Evolutionary conservation across 1,140 invertebrate species (phyloP).

Genomic region (Hylaeus anthracinus): DNA sequence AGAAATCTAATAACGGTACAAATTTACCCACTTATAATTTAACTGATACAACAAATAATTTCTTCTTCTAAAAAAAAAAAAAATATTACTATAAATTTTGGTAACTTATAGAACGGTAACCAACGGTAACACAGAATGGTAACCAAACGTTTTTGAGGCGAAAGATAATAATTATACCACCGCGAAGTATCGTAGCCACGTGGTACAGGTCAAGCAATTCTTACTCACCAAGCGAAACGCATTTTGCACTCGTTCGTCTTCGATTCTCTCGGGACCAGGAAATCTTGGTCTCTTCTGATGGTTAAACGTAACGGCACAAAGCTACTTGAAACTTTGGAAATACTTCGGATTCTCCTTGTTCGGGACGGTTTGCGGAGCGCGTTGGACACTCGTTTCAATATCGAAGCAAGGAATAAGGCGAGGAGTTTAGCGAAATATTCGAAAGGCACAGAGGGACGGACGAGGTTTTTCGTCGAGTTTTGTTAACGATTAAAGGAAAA

Average conservation of each 20-base stretch:
- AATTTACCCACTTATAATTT: too few relatives aligned
- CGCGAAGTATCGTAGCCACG: conserved; percentile 2
- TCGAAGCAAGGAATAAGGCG: background rate
- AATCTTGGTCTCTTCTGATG: conserved; percentile 4
- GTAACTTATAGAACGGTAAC: too few relatives aligned
- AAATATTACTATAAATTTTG: too few relatives aligned
- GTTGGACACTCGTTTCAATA: conserved; percentile 28
- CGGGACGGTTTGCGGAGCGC: background rate
- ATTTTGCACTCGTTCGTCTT: conserved; percentile 35
- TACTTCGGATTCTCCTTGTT: conserved; percentile 11
- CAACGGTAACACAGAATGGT: too few relatives aligned
- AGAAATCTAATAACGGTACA: too few relatives aligned
- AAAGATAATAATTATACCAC: too few relatives aligned
- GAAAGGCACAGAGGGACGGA: conserved; percentile 60
- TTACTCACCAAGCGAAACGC: conserved; percentile 55
- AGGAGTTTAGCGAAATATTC: background rate
- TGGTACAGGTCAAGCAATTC: background rate
- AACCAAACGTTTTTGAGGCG: too few relatives aligned
- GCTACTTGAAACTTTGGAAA: conserved; percentile 16
- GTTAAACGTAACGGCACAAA: conserved; percentile 25
- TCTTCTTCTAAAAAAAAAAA: too few relatives aligned
- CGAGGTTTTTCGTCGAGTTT: conserved; percentile 34
- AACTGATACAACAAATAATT: too few relatives aligned
- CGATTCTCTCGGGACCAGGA: conserved; percentile 3
- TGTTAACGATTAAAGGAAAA: conserved; percentile 9